A percentile compares a stretch with the other conserved stretches of the same genome.
phyloP scores from a whole-genome alignment of 2,113 vertebrate genomes.

The Meles meles region DNA sequence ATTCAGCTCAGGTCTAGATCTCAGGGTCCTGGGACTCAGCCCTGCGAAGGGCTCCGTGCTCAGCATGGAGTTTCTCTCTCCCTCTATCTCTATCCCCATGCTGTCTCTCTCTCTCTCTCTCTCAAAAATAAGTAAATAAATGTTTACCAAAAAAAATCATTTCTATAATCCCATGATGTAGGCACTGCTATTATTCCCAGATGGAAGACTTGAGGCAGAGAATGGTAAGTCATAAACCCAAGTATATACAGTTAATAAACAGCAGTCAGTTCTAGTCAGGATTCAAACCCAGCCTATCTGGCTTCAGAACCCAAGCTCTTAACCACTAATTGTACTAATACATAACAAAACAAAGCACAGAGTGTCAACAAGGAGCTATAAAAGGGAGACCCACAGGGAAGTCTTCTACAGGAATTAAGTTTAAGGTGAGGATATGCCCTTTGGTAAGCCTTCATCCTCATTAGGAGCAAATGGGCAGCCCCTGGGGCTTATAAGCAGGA shows the following conservation, averaged over 20 bases:
- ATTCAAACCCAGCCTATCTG: neutral
- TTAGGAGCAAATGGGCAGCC: neutral
- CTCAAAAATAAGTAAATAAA: neutral
- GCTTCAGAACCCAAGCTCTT: neutral
- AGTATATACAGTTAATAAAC: neutral
- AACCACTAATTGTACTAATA: neutral
- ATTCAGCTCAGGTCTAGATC: neutral
- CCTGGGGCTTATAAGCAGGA: neutral
- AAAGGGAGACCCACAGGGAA: neutral
- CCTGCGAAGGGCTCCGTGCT: neutral
- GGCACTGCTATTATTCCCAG: neutral
- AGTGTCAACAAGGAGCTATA: neutral
- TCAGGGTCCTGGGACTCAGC: neutral
- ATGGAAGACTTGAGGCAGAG: neutral
- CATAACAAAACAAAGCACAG: neutral
- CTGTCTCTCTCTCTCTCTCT: neutral
- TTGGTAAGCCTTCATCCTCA: neutral
- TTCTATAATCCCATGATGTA: neutral
- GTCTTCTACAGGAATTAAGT: neutral
- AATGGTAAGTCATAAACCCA: neutral
- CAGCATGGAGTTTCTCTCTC: neutral
- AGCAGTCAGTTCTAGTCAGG: neutral
- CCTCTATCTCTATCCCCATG: neutral
- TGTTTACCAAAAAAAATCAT: neutral
- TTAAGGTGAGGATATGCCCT: neutral